A percentile compares a stretch with the other conserved stretches of the same genome.
These are phyloP conservation scores for Ectropis crepuscularia DNA, from an alignment of 2,888 invertebrate genomes.

Conservation along the genomic window DNA sequence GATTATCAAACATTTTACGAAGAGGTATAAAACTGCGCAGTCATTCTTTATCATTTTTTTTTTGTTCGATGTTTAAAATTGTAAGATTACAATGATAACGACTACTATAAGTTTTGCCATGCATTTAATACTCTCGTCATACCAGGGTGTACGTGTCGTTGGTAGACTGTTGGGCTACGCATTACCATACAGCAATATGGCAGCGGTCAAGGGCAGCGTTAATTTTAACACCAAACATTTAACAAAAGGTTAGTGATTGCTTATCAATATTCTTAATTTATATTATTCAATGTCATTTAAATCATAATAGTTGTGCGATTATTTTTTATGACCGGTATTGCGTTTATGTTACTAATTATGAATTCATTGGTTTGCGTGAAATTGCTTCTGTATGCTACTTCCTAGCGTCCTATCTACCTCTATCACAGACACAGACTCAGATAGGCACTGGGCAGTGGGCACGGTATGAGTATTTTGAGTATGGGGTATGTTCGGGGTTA, in stretches of 20 bases:
- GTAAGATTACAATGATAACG: slow-evolving; percentile 37
- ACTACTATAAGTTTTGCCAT: slow-evolving; percentile 45
- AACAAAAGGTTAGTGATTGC: slow-evolving; percentile 61
- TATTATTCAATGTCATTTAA: too few relatives aligned
- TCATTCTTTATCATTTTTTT: slow-evolving; percentile 21
- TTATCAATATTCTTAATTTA: slow-evolving; percentile 2
- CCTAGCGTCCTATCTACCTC: too few relatives aligned
- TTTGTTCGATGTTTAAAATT: slow-evolving; percentile 1
- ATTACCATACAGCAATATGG: slow-evolving; percentile 61
- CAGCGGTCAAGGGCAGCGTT: slow-evolving; percentile 56
- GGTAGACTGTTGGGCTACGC: slow-evolving; percentile 59
- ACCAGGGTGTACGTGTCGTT: slow-evolving; percentile 50
- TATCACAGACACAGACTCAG: too few relatives aligned
- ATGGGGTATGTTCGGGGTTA: too few relatives aligned
- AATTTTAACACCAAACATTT: slow-evolving; percentile 73
- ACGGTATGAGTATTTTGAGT: too few relatives aligned
- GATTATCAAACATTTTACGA: neutral
- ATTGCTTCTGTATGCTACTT: too few relatives aligned
- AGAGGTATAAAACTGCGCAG: slow-evolving; percentile 18
- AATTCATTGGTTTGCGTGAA: too few relatives aligned
- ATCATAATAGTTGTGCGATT: too few relatives aligned
- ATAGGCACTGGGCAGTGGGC: too few relatives aligned
- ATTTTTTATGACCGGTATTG: too few relatives aligned
- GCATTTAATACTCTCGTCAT: slow-evolving; percentile 46
- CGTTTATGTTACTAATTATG: too few relatives aligned